These are phyloP conservation scores for Eupithecia abbreviata DNA, from an alignment of 2,888 invertebrate species.

Conservation along the genomic window DNA sequence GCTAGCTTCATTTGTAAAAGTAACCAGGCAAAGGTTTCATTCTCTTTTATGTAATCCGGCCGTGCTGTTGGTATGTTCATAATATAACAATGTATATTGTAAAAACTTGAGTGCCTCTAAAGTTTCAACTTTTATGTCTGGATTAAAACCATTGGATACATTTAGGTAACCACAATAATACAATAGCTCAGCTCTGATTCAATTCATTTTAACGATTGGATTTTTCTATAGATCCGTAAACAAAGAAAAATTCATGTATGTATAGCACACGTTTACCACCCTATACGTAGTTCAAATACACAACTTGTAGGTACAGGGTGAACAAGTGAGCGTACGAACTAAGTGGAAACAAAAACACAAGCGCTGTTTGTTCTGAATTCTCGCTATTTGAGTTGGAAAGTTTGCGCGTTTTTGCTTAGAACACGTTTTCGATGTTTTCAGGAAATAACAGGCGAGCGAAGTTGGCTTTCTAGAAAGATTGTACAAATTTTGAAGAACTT, in stretches of 20 bases:
- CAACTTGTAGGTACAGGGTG: slow-evolving; percentile 6
- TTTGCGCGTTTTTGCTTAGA: slow-evolving; percentile 21
- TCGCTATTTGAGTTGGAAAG: slow-evolving; percentile 41
- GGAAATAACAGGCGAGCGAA: not conserved
- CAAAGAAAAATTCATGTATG: not conserved
- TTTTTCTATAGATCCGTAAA: not conserved
- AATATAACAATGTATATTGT: not conserved
- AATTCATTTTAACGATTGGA: not conserved
- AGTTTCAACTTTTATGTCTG: not conserved
- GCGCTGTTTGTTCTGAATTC: slow-evolving; percentile 38
- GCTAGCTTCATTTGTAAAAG: not conserved
- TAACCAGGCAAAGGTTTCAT: not conserved
- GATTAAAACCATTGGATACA: not conserved
- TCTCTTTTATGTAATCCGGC: not conserved
- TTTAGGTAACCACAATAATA: not conserved
- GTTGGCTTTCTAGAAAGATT: not conserved
- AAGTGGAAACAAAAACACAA: slow-evolving; percentile 44
- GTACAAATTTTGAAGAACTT: not conserved
- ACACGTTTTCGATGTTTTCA: slow-evolving; percentile 4
- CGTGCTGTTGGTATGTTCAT: not conserved
- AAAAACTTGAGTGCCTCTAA: not conserved
- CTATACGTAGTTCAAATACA: not conserved
- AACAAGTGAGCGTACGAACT: slow-evolving; percentile 22
- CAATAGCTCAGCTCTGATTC: not conserved
- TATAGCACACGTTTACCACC: not conserved